Base-by-base conservation (phyloP, 2,113 vertebrate species). In the Oreochromis niloticus region DNA sequence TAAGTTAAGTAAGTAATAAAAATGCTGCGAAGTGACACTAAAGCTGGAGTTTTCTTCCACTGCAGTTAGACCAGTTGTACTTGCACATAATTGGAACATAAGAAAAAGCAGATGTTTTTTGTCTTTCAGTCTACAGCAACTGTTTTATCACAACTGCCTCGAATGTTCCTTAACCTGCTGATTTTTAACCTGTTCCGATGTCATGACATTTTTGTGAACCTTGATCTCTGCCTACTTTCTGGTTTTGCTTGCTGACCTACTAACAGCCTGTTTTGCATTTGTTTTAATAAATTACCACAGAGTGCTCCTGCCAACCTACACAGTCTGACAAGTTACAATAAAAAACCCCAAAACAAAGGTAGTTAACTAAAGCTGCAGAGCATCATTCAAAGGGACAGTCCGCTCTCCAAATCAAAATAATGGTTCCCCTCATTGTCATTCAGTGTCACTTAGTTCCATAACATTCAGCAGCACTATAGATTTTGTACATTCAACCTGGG, bases 381-480 rank as follows among this genome's bases (percentile, higher is more conserved):
- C 61, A 5, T 66, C 6, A 5, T 22, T 68, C 34, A 41, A 8
- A 68, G 34, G 63, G 34, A 68, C 34, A 68, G 63, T 68, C 63
- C 63, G 24, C 24, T 57, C 12, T 30, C 22, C 13, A 57, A 30
- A 57, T 57, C 24, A 7, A 57, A 30, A 57, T 57, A 27, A 57
- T 27, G 12, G 2, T 57, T 30, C 24, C 24, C 4, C 34, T 68
- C 34, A 66, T 66, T 68, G 61, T 39, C 17, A 66, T 39, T 66
- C 61, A 36, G 61, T 0, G 34, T 39, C 19, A 68, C 19, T 13
- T 11, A 22, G 61, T 66, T 22, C 34, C 34, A 41, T 68, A 68
- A 68, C 4, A 39, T 41, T 68, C 34, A 68, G 4, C 19, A 41
- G 0, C 63, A 41, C 10, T 0, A 2, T n/a, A 68, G 63, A 68